Evolutionary conservation across 2,888 invertebrate species (phyloP).

Genomic region (Dolomedes plantarius): DNA sequence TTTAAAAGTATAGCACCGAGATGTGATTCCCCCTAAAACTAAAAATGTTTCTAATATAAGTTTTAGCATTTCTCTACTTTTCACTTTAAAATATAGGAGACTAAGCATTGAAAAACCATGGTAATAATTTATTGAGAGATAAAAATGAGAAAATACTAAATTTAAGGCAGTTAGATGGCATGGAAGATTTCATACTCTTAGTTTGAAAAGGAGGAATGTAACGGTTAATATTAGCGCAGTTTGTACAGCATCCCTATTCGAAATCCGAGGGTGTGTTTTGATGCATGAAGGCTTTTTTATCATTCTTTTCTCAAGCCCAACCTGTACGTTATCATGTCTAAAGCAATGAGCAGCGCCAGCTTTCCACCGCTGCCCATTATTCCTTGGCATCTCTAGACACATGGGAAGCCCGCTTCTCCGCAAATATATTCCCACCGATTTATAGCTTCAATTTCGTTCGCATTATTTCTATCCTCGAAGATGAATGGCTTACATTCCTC

Average conservation of each 20-base stretch:
- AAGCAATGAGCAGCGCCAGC: conserved; percentile 41
- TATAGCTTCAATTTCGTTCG: conserved; percentile 61
- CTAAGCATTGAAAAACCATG: too few relatives aligned
- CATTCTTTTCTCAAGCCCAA: conserved; percentile 33
- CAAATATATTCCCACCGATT: conserved; percentile 61
- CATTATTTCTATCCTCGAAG: conserved; percentile 45
- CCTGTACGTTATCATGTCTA: conserved; percentile 62
- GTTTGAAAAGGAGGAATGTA: too few relatives aligned
- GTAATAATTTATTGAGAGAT: too few relatives aligned
- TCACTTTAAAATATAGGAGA: too few relatives aligned
- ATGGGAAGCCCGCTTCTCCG: conserved; percentile 20
- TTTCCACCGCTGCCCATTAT: conserved; percentile 42
- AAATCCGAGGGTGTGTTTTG: conserved; percentile 52
- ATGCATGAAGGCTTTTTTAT: conserved; percentile 34
- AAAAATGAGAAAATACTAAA: too few relatives aligned
- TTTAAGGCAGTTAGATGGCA: too few relatives aligned
- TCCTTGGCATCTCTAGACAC: conserved; percentile 33
- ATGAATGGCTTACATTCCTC: conserved; percentile 30
- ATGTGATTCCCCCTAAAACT: too few relatives aligned
- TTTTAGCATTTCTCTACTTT: too few relatives aligned
- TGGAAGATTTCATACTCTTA: too few relatives aligned
- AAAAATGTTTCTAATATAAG: too few relatives aligned
- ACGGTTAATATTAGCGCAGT: too few relatives aligned
- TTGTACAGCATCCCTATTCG: conserved; percentile 39
- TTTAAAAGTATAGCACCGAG: too few relatives aligned